These are phyloP conservation scores for Mormyrus proboscirostris DNA, from an alignment of 2,797 vertebrate genomes.

Conservation along the genomic window DNA sequence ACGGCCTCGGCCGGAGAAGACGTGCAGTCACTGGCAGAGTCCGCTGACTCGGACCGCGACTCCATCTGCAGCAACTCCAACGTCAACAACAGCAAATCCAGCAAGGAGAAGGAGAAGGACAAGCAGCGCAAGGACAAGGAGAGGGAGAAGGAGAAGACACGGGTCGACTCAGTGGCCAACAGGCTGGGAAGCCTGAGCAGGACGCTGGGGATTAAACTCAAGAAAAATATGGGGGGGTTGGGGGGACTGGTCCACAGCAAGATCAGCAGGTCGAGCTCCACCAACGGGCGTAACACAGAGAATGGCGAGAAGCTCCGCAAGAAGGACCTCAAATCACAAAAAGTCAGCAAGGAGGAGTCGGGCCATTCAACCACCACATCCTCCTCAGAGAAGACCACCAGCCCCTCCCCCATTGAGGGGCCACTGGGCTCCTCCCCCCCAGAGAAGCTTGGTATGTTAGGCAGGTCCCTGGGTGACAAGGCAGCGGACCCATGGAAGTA, in stretches of 20 bases:
- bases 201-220: conserved; percentile 93
- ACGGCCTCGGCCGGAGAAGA: conserved; percentile 95
- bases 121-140: conserved; percentile 95
- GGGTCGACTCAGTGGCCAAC: conserved; percentile 93
- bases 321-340: conserved; percentile 77
- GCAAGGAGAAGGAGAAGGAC: conserved; percentile 91
- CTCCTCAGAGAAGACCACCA: conserved; percentile 86
- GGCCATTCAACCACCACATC: conserved; percentile 74
- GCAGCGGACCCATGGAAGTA: conserved; percentile 88
- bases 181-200: conserved; percentile 98
- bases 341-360: conserved; percentile 83
- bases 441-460: conserved; percentile 56
- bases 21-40: conserved; percentile 92
- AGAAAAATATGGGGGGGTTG: conserved; percentile 97
- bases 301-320: conserved; percentile 46
- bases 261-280: conserved; percentile 81
- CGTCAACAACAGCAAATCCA: conserved; percentile 79
- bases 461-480: conserved; percentile 56
- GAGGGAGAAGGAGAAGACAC: conserved; percentile 90
- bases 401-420: conserved; percentile 85
- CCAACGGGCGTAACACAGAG: conserved; percentile 66
- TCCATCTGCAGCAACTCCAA: conserved; percentile 96
- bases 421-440: conserved; percentile 70
- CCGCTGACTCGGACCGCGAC: conserved; percentile 93
- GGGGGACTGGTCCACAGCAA: conserved; percentile 93